Evolutionary conservation across 2,888 invertebrate species (phyloP), one percentile per base, ranked within the genome.

Genomic region (Caenorhabditis drosophilae): DNA sequence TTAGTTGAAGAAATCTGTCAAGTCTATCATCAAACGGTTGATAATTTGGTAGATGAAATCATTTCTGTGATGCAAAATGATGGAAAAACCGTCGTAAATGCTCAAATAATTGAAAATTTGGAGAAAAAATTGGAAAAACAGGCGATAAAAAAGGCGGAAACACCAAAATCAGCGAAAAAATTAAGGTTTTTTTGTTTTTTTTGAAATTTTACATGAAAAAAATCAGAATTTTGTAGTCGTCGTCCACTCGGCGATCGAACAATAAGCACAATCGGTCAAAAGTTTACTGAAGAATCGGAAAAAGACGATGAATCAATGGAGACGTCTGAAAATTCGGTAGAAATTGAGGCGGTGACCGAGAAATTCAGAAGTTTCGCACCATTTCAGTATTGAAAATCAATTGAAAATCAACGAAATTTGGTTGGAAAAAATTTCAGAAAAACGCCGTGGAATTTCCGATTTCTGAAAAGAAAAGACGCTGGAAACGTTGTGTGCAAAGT

Each of bases 311-410:
- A n/a, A 23, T 7, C 51, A 38, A 51, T 58, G 11, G 54, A 55
- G 31, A 9, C 25, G 27, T n/a, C 42, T 20, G 20, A 42, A 23
- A 15, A 12, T 4, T n/a, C 36, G 4, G 18, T 18, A 7, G 40
- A 42, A 45, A 25, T 45, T 16, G 7, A 26, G 27, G 25, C 16
- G 11, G 7, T 48, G 34, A 20, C 16, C 22, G 64, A 58, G 25
- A 55, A 64, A 41, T 64, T 31, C 27, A 23, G 35, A 12, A 54
- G 58, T 7, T 64, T 64, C n/a, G 51, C 56, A 11, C 66, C 66
- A 4, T 66, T 42, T 23, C 40, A 46, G 44, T 51, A n/a, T 42
- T 47, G n/a, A n/a, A n/a, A n/a, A n/a, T n/a, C n/a, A n/a, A n/a
- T n/a, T n/a, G n/a, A n/a, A n/a, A n/a, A n/a, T n/a, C n/a, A n/a